Evolutionary conservation across 2,113 vertebrate species (phyloP).

Genomic region (Cathartes aura): DNA sequence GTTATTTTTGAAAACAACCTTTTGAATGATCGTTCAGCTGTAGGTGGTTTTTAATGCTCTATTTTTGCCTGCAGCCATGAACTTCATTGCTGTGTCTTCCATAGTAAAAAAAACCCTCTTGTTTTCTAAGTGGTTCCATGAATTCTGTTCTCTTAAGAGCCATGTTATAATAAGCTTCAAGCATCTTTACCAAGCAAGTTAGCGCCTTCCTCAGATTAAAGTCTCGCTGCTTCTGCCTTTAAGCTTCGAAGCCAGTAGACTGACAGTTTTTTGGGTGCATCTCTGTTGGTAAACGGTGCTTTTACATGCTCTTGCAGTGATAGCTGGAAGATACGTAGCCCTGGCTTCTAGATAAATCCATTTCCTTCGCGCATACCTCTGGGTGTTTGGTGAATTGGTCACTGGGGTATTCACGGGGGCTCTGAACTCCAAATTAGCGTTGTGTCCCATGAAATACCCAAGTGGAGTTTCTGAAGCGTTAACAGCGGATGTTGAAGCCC

Average conservation of each 20-base stretch:
- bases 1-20: neutral
- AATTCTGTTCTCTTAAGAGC: neutral
- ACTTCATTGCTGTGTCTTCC: neutral
- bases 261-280: neutral
- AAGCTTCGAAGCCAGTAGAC: neutral
- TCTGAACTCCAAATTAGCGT: accelerated
- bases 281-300: neutral
- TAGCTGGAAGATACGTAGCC: accelerated
- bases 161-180: neutral
- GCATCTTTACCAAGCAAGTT: neutral
- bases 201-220: neutral
- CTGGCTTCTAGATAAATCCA: neutral
- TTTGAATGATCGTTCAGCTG: neutral
- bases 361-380: neutral
- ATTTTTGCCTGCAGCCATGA: neutral
- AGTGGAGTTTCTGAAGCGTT: neutral
- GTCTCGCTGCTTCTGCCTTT: neutral
- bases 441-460: accelerated
- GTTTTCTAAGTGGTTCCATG: neutral
- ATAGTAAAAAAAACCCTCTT: neutral
- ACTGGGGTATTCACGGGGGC: neutral
- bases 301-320: neutral
- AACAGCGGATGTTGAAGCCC: neutral
- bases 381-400: neutral
- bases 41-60: neutral